Evolutionary conservation across 2,113 vertebrate species (phyloP).

Genomic region (Craseonycteris thonglongyai): DNA sequence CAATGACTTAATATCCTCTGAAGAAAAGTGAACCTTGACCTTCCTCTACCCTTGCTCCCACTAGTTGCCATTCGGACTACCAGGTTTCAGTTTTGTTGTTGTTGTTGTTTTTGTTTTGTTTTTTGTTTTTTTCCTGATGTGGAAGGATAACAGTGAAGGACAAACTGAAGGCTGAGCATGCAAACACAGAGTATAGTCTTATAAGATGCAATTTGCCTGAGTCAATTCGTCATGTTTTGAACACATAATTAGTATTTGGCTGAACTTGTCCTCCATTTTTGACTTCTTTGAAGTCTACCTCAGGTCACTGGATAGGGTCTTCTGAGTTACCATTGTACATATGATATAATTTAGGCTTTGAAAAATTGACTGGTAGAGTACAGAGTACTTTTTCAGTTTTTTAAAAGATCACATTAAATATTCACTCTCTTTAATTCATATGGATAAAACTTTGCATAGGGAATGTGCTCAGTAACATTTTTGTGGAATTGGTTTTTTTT

Average conservation of each 20-base stretch:
- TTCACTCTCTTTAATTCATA: not conserved
- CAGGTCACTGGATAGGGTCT: not conserved
- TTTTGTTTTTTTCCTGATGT: not conserved
- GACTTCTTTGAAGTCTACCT: not conserved
- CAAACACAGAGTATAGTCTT: not conserved
- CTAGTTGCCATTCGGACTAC: too few species aligned
- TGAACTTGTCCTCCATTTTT: not conserved
- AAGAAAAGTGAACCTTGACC: conserved; percentile 29
- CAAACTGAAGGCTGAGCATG: not conserved
- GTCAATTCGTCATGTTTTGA: not conserved
- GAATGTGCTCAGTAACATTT: not conserved
- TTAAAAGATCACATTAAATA: not conserved
- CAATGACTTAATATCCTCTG: not conserved
- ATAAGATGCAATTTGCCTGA: not conserved
- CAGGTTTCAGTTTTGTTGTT: conserved; percentile 58
- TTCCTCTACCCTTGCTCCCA: not conserved
- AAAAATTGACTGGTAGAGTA: not conserved
- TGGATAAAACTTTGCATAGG: not conserved
- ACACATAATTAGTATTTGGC: not conserved
- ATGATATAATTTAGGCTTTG: not conserved
- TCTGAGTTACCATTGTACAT: not conserved
- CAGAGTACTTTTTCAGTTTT: not conserved
- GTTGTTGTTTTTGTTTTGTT: not conserved
- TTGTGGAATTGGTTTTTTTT: not conserved
- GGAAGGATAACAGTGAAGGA: not conserved